phyloP scores from a whole-genome alignment of 2,113 vertebrate species.

The Apaloderma vittatum region DNA sequence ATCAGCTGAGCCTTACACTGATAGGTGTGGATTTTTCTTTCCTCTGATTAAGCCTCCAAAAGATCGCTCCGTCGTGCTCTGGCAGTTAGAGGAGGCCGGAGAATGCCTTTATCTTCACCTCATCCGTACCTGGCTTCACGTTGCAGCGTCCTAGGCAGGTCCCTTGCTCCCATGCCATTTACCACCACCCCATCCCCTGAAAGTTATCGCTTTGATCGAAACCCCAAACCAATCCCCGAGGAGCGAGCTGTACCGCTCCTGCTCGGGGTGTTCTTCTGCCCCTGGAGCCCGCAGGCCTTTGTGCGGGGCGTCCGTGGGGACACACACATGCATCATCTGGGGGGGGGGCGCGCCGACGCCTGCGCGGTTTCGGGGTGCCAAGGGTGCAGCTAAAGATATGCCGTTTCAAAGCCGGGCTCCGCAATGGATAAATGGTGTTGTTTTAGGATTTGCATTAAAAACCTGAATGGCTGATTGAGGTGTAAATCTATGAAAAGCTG shows the following conservation, averaged over 20 bases:
- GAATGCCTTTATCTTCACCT: not conserved
- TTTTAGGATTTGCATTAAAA: slow-evolving; percentile 73
- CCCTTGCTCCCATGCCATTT: not conserved
- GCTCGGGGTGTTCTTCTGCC: too few species aligned
- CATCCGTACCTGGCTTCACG: not conserved
- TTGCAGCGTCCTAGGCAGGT: not conserved
- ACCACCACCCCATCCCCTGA: too few species aligned
- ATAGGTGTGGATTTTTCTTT: slow-evolving; percentile 1
- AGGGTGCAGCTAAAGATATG: not conserved
- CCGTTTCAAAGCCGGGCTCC: not conserved
- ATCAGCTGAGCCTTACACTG: not conserved
- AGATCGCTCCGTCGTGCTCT: not conserved
- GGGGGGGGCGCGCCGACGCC: not conserved
- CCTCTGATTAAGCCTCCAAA: not conserved
- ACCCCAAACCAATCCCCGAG: not conserved
- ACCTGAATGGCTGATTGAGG: slow-evolving; percentile 76
- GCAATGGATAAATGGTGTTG: slow-evolving; percentile 43
- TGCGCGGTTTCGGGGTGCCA: not conserved
- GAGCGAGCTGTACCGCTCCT: not conserved
- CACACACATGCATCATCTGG: too few species aligned
- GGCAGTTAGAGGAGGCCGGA: not conserved
- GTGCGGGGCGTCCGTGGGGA: fast-evolving
- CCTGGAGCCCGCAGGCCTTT: not conserved
- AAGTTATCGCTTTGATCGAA: not conserved
- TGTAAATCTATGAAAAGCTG: slow-evolving; percentile 83